A percentile compares a stretch with the other conserved stretches of the same genome.
These are phyloP conservation scores for Vandiemenella viatica DNA, from an alignment of 2,888 invertebrate species.

Conservation along the genomic window DNA sequence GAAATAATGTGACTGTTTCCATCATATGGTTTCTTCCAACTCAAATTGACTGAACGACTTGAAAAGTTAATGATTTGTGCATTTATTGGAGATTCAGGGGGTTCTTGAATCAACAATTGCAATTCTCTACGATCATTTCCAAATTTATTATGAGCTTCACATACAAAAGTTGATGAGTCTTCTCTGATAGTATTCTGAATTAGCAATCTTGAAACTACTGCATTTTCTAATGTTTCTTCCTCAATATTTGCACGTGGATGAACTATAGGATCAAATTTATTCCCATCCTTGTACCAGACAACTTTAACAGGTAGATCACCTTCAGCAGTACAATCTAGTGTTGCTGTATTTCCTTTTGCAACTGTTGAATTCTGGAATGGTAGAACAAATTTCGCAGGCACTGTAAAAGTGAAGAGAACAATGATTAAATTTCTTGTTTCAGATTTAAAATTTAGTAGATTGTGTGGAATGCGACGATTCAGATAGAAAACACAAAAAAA, in stretches of 20 bases:
- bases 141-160: constrained; percentile 28
- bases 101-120: constrained; percentile 21
- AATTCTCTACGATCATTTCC: constrained; percentile 24
- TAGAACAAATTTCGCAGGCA: constrained; percentile 18
- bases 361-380: constrained; percentile 20
- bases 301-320: constrained; percentile 21
- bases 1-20: constrained; percentile 24
- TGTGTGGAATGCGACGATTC: too few species aligned
- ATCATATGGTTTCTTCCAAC: constrained; percentile 27
- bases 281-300: constrained; percentile 20
- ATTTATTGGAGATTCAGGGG: constrained; percentile 26
- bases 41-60: constrained; percentile 23
- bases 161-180: constrained; percentile 23
- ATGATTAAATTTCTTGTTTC: too few species aligned
- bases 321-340: constrained; percentile 20
- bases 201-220: constrained; percentile 22
- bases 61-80: constrained; percentile 22
- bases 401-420: too few species aligned
- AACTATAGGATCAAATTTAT: constrained; percentile 1
- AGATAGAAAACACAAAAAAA: too few species aligned
- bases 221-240: constrained; percentile 21
- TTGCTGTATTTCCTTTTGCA: constrained; percentile 18
- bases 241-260: constrained; percentile 4
- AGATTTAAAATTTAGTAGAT: too few species aligned
- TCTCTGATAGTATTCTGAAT: constrained; percentile 10